Evolutionary conservation across 2,888 invertebrate species (phyloP).

Genomic region (Copidosoma aretas): DNA sequence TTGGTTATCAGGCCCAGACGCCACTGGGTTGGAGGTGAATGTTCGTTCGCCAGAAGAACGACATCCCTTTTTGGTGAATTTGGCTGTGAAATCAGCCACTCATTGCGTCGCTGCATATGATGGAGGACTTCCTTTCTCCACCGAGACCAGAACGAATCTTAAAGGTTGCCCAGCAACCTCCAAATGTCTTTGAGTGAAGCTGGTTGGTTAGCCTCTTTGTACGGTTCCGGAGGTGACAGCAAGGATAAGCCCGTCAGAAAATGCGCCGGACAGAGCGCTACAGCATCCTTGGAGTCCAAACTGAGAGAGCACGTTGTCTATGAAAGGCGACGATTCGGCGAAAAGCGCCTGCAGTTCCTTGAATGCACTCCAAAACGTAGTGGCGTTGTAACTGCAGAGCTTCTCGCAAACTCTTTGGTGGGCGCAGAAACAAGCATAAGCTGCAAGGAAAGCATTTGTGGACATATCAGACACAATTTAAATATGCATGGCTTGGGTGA

Average conservation of each 20-base stretch:
- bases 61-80: constrained; percentile 16
- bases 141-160: constrained; percentile 44
- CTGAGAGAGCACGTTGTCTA: neutral
- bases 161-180: constrained; percentile 41
- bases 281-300: neutral
- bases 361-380: constrained; percentile 45
- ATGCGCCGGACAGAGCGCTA: constrained; percentile 1
- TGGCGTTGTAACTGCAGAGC: neutral
- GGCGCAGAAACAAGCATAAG: neutral
- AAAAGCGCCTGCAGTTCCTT: constrained; percentile 13
- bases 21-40: neutral
- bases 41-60: constrained; percentile 31
- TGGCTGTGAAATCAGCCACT: neutral
- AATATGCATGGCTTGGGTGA: neutral
- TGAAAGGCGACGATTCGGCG: neutral
- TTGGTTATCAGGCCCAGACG: neutral
- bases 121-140: constrained; percentile 38
- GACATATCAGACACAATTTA: neutral
- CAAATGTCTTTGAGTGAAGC: constrained; percentile 33
- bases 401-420: neutral
- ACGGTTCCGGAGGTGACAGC: neutral
- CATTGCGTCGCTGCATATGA: neutral
- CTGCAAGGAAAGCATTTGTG: neutral
- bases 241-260: neutral
- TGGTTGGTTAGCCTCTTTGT: neutral